Conservation (phyloP, 2,113 vertebrate genomes). For the Erpornis zantholeuca region DNA sequence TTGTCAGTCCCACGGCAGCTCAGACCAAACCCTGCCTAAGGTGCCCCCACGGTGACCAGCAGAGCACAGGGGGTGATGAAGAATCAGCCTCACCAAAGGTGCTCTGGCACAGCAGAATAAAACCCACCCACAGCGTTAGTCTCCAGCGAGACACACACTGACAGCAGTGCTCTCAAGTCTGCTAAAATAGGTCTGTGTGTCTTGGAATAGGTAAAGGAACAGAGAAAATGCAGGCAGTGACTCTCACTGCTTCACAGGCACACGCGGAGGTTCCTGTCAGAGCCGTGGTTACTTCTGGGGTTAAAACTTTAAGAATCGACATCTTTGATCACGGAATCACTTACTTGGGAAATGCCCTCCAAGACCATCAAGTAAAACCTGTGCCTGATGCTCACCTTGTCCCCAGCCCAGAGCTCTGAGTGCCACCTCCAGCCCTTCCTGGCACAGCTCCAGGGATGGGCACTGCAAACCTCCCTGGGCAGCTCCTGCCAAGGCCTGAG, state of each 20-base stretch:
- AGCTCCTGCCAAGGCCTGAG: background rate
- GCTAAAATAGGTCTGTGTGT: background rate
- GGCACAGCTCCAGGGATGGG: background rate
- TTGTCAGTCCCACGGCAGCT: background rate
- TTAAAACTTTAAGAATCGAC: background rate
- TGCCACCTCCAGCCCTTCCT: background rate
- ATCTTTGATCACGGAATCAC: background rate
- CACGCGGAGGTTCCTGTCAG: fast-evolving
- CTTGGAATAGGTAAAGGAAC: background rate
- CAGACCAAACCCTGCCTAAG: fast-evolving
- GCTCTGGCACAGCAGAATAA: background rate
- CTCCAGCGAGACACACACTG: no score
- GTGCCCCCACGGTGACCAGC: fast-evolving
- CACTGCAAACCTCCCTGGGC: background rate
- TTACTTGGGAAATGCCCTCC: background rate
- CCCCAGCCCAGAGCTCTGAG: background rate
- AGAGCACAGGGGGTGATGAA: no score
- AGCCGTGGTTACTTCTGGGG: background rate
- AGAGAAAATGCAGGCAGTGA: background rate
- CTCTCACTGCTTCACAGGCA: background rate
- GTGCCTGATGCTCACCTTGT: background rate
- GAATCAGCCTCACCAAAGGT: no score
- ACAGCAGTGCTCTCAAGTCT: background rate
- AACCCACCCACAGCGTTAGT: background rate
- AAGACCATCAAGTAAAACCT: background rate